Conservation (phyloP, 1,140 invertebrate species). For the Drosophila ogumai region DNA sequence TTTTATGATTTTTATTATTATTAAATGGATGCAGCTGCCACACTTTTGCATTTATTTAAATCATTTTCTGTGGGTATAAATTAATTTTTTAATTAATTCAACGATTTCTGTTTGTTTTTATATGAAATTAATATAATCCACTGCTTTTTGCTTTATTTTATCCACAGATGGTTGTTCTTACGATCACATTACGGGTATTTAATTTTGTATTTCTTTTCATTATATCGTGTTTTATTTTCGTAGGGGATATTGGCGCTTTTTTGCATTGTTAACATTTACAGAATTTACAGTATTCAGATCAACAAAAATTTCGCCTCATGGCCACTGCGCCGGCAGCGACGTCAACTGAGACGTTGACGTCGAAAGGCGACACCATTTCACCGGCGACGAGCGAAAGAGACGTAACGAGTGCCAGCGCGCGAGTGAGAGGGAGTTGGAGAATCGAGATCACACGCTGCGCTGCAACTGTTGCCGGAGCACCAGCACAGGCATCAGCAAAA, state of each 20-base stretch:
- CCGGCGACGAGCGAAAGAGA: constrained; percentile 44
- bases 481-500: constrained; percentile 4
- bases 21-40: not conserved
- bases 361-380: constrained; percentile 56
- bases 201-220: not conserved
- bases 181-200: not conserved
- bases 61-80: not conserved
- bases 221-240: constrained; percentile 3
- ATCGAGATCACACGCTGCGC: constrained; percentile 44
- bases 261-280: constrained; percentile 68
- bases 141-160: not conserved
- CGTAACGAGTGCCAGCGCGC: constrained; percentile 16
- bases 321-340: constrained; percentile 37
- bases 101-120: not conserved
- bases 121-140: not conserved
- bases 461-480: constrained; percentile 30
- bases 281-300: constrained; percentile 63
- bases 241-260: constrained; percentile 21
- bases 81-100: not conserved
- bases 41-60: not conserved
- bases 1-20: not conserved
- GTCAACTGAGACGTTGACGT: constrained; percentile 24
- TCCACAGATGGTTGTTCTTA: not conserved
- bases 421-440: constrained; percentile 8
- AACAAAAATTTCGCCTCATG: constrained; percentile 53